phyloP scores from a whole-genome alignment of 2,797 vertebrate genomes.

The Macropodus opercularis region DNA sequence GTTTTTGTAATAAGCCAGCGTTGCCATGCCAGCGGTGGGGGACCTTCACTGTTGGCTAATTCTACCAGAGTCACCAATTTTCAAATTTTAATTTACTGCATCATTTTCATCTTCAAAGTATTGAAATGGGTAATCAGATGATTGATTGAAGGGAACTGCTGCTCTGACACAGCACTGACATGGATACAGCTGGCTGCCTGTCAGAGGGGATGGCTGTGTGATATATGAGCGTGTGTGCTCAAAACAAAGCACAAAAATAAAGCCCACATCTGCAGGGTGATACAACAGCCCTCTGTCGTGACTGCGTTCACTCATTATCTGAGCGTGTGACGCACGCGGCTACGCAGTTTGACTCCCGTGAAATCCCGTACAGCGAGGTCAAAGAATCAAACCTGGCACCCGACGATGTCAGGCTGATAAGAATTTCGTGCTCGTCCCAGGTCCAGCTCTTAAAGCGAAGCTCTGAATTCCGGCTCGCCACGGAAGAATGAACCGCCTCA shows the following conservation, averaged over 20 bases:
- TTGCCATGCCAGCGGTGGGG: conserved; percentile 25
- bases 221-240: conserved; percentile 59
- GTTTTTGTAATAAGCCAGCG: conserved; percentile 51
- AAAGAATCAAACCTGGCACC: conserved; percentile 1
- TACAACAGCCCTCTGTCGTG: conserved; percentile 6
- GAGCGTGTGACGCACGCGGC: conserved; percentile 22
- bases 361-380: conserved; percentile 1
- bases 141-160: conserved; percentile 72
- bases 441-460: conserved; percentile 1
- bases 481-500: conserved; percentile 24
- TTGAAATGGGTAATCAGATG: conserved; percentile 69
- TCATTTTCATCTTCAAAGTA: conserved; percentile 62
- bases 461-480: conserved; percentile 42
- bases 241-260: conserved; percentile 62
- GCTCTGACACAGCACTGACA: conserved; percentile 73
- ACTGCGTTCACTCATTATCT: conserved; percentile 47
- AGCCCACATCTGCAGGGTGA: conserved; percentile 54
- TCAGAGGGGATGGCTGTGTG: conserved; percentile 64
- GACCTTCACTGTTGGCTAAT: conserved; percentile 35
- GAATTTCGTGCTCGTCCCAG: conserved; percentile 7
- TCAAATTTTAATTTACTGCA: conserved; percentile 51
- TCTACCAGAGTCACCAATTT: conserved; percentile 44
- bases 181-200: conserved; percentile 74
- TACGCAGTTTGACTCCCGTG: neutral
- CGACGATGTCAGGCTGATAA: conserved; percentile 12